These are phyloP conservation scores for Enteromius mattozi DNA, from an alignment of 2,797 vertebrate genomes.

Conservation along the genomic window DNA sequence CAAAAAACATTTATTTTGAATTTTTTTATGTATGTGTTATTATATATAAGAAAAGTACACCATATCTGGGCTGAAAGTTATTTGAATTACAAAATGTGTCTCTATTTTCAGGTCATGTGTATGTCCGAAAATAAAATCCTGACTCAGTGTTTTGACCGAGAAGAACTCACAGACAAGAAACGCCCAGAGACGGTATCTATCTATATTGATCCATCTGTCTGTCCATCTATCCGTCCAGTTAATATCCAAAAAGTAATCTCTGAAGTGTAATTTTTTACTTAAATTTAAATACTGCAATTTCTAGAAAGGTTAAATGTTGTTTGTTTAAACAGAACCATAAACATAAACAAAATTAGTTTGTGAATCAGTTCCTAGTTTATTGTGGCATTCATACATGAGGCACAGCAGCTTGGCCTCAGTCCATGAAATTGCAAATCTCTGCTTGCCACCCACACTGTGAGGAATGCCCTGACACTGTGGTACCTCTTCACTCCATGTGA, in stretches of 20 bases:
- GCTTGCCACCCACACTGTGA: slow-evolving; percentile 65
- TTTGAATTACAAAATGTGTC: slow-evolving; percentile 51
- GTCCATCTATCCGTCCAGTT: not conserved
- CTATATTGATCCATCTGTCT: not conserved
- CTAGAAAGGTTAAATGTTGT: not conserved
- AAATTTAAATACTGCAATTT: not conserved
- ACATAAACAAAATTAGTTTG: not conserved
- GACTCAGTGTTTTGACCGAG: slow-evolving; percentile 90
- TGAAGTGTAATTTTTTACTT: not conserved
- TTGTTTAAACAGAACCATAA: not conserved
- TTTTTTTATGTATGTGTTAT: no score
- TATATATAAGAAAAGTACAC: slow-evolving; percentile 14
- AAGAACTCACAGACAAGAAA: slow-evolving; percentile 95
- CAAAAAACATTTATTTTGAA: no score
- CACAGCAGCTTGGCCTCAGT: slow-evolving; percentile 17
- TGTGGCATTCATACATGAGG: not conserved
- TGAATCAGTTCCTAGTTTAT: not conserved
- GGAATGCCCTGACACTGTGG: slow-evolving; percentile 76
- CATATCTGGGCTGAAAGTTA: slow-evolving; percentile 7
- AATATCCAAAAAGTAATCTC: not conserved
- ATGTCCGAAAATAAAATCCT: slow-evolving; percentile 94
- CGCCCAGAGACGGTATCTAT: slow-evolving; percentile 90
- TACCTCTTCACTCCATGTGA: slow-evolving; percentile 63
- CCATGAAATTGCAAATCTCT: slow-evolving; percentile 67
- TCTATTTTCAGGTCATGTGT: slow-evolving; percentile 87